phyloP scores from a whole-genome alignment of 2,888 invertebrate species.

The Torymus texanus region DNA sequence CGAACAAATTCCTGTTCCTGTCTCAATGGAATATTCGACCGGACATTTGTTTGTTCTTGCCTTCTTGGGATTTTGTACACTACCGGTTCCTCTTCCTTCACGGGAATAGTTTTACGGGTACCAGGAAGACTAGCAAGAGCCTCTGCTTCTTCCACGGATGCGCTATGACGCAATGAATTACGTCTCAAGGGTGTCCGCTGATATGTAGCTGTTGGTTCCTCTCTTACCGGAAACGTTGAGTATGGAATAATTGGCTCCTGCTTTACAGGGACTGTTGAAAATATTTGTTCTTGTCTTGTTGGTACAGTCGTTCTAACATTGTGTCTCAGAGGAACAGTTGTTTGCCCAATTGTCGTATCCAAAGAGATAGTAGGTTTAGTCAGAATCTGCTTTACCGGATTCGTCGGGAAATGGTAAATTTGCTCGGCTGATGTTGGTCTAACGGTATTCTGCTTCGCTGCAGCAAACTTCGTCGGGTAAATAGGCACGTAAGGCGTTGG shows the following conservation, averaged over 20 bases:
- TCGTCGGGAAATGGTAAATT: not conserved
- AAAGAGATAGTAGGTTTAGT: not conserved
- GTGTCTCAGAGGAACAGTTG: not conserved
- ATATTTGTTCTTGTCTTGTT: not conserved
- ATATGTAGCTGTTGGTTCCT: not conserved
- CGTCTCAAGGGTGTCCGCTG: not conserved
- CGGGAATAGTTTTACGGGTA: not conserved
- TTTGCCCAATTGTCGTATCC: not conserved
- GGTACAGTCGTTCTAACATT: not conserved
- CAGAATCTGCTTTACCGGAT: not conserved
- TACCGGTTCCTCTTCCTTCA: not conserved
- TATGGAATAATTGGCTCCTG: no score
- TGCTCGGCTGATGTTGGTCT: not conserved
- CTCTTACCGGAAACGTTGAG: not conserved
- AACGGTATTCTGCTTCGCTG: not conserved
- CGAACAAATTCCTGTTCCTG: not conserved
- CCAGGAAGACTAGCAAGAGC: not conserved
- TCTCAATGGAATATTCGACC: not conserved
- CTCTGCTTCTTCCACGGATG: not conserved
- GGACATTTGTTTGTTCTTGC: not conserved
- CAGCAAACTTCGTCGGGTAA: not conserved
- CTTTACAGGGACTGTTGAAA: not conserved
- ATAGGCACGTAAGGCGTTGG: not conserved
- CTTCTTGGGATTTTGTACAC: constrained; percentile 10
- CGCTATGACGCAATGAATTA: not conserved